Base-by-base conservation (phyloP, 1,140 invertebrate genomes). In the Diorhabda carinulata region DNA sequence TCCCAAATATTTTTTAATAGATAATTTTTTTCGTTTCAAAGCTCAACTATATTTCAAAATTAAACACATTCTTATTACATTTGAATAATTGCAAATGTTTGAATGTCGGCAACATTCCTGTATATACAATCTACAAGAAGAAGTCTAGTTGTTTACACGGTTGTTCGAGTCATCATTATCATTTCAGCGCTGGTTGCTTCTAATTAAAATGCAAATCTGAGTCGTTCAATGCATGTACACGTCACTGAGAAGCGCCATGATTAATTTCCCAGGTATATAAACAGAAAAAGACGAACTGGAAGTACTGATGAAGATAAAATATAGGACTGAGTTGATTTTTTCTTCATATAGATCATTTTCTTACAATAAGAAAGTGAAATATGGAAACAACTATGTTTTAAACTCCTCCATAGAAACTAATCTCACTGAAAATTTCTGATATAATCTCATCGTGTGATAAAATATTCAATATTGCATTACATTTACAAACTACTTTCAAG, bases 191-290 rank as follows among this genome's bases (percentile, higher is more conserved):
- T 85, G 82, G 82, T 82, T 52, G 47, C 47, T 74, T 82, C 84
- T 85, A 86, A 86, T 86, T 86, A 86, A 86, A 86, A 86, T 86
- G 85, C 85, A 86, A 86, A 86, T 86, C 84, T 83, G 80, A 82
- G 81, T 80, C 76, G 76, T 72, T 76, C 75, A 77, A 81, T 81
- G 79, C 79, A 79, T 81, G 82, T 83, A 78, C 78, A 79, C 73
- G 78, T 81, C 78, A 79, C 75, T 72, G 72, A 70, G 75, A 76
- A 77, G 75, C 77, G 77, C 76, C 74, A 71, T 80, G 78, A 80
- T 80, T 80, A 80, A 80, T 80, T 80, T 78, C 77, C 74, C 77
- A 80, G 78, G 79, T 79, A 79, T 52, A 52, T 52, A 52, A 25
- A 25, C n/a, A 52, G 47, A 52, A 8, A 52, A 8, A 52, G 47